A percentile compares a stretch with the other conserved stretches of the same genome.
Evolutionary conservation across 2,113 vertebrate genomes (phyloP).

Genomic region (Corythornis cristatus): DNA sequence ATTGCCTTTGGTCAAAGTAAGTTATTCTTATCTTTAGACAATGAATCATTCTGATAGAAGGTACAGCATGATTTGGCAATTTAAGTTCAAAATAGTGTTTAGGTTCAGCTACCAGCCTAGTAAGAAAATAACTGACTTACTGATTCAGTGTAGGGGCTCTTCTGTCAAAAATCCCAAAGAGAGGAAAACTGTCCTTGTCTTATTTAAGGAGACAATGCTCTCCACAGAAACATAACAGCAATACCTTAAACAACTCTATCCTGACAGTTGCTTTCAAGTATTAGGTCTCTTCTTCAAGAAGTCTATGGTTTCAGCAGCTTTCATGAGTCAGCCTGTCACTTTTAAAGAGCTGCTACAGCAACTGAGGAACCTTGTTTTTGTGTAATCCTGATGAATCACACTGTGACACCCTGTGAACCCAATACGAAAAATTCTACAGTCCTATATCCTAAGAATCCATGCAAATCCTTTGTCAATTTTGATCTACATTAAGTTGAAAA

Average conservation of each 20-base stretch:
- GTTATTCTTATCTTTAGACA: not conserved
- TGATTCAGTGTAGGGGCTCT: not conserved
- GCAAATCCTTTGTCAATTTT: not conserved
- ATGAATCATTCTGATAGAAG: not conserved
- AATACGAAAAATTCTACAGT: not conserved
- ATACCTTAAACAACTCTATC: not conserved
- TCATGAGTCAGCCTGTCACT: not conserved
- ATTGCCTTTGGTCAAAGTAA: not conserved
- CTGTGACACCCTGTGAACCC: not conserved
- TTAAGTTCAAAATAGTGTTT: not conserved
- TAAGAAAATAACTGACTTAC: not conserved
- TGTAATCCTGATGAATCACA: not conserved
- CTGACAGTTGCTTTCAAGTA: not conserved
- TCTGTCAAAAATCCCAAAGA: not conserved
- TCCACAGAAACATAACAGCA: not conserved
- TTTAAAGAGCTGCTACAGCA: not conserved
- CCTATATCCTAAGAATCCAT: not conserved
- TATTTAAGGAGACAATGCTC: not conserved
- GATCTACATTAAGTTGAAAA: not conserved
- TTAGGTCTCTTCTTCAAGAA: not conserved
- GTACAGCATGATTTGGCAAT: not conserved
- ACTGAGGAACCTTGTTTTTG: not conserved
- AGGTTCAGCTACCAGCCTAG: not conserved
- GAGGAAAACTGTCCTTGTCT: not conserved
- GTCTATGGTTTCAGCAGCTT: not conserved